Evolutionary conservation across 2,888 invertebrate species (phyloP).

Genomic region (Eremobia ochroleuca): DNA sequence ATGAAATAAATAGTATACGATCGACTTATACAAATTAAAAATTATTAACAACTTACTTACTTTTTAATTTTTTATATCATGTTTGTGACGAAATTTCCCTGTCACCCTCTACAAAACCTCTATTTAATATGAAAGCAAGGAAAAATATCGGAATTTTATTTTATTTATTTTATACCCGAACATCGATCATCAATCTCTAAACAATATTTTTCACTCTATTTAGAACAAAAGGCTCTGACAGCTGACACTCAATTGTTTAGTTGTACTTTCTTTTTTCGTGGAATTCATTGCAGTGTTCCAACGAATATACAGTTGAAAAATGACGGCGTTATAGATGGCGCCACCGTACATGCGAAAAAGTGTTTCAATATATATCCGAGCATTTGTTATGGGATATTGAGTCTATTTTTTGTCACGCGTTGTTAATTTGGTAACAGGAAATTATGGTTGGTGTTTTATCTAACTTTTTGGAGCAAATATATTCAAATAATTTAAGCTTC

Average conservation of each 20-base stretch:
- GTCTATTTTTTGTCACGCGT: background rate
- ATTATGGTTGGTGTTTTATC: background rate
- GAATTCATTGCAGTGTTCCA: slow-evolving; percentile 62
- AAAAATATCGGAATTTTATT: background rate
- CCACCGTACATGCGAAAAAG: slow-evolving; percentile 18
- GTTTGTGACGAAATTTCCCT: background rate
- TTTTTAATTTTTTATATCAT: background rate
- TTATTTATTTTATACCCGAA: background rate
- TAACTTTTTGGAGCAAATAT: background rate
- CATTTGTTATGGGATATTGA: slow-evolving; percentile 15
- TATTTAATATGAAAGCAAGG: background rate
- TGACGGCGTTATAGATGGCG: slow-evolving; percentile 67
- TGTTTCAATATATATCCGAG: slow-evolving; percentile 25
- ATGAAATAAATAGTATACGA: too few species aligned
- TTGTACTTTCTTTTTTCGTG: slow-evolving; percentile 54
- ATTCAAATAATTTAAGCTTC: background rate
- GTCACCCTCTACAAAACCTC: background rate
- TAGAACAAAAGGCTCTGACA: slow-evolving; percentile 45
- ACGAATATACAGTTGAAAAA: slow-evolving; percentile 71
- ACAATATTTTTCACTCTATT: slow-evolving; percentile 14
- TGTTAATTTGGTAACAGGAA: background rate
- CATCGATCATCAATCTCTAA: slow-evolving; percentile 5
- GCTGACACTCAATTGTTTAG: slow-evolving; percentile 54
- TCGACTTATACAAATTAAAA: too few species aligned
- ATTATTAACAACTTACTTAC: too few species aligned